These are phyloP conservation scores for Grapholita molesta DNA, from an alignment of 1,140 invertebrate genomes.

Conservation along the genomic window DNA sequence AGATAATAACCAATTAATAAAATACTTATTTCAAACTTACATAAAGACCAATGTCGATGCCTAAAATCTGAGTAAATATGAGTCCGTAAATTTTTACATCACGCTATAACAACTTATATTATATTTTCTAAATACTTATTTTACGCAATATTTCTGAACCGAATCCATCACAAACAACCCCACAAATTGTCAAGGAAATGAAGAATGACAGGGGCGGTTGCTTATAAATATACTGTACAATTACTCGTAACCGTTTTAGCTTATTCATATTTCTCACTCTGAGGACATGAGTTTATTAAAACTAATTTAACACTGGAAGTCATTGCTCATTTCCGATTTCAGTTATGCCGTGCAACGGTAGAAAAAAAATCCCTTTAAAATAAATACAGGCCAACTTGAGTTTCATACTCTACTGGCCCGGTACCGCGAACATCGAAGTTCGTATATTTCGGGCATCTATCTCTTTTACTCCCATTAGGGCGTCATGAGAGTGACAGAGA, in stretches of 20 bases:
- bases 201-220: slow-evolving; percentile 6
- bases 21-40: too few species aligned
- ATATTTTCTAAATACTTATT: neutral
- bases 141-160: neutral
- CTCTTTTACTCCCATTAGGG: too few species aligned
- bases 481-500: too few species aligned
- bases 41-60: too few species aligned
- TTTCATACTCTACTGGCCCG: too few species aligned
- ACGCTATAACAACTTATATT: neutral
- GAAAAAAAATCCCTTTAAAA: too few species aligned
- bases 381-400: too few species aligned
- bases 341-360: neutral
- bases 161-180: neutral
- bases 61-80: too few species aligned
- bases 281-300: neutral
- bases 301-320: neutral
- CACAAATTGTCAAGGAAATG: slow-evolving; percentile 9
- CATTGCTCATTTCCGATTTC: neutral
- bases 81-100: too few species aligned
- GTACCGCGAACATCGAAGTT: too few species aligned
- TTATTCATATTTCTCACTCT: neutral
- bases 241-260: neutral
- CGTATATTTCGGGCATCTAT: too few species aligned
- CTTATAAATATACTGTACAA: neutral
- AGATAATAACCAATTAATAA: too few species aligned